Evolutionary conservation across 2,797 vertebrate genomes (phyloP).

Genomic region (Etheostoma perlongum): DNA sequence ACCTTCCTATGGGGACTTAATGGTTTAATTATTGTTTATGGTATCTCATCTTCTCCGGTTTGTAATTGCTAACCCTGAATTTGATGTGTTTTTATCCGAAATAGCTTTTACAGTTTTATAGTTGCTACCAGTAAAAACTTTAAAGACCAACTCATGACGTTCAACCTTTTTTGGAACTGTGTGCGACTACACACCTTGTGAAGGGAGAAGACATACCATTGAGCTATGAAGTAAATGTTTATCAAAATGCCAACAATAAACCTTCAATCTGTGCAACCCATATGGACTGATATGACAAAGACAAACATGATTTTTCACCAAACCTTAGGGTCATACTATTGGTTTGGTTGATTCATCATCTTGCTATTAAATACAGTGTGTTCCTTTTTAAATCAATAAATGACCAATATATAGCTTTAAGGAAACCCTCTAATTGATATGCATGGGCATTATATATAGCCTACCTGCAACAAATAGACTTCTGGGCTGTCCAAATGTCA

Average conservation of each 20-base stretch:
- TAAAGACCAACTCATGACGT: neutral
- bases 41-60: too few species aligned
- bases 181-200: neutral
- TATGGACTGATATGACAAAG: neutral
- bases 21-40: too few species aligned
- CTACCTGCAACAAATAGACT: neutral
- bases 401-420: neutral
- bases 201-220: neutral
- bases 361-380: slow-evolving; percentile 2
- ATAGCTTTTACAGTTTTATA: neutral
- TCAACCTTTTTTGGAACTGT: neutral
- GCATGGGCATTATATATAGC: neutral
- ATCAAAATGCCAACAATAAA: neutral
- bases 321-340: neutral
- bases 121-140: neutral
- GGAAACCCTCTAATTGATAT: neutral
- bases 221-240: neutral
- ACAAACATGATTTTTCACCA: neutral
- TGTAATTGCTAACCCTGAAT: too few species aligned
- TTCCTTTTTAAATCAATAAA: slow-evolving; percentile 12
- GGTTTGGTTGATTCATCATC: neutral
- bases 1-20: too few species aligned
- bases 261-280: neutral
- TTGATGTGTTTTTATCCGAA: neutral
- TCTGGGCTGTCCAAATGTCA: neutral